Percentiles rank a stretch among this genome's conserved stretches.
These are phyloP conservation scores for Plectrocnemia conspersa DNA, from an alignment of 1,140 invertebrate species.

Conservation along the genomic window DNA sequence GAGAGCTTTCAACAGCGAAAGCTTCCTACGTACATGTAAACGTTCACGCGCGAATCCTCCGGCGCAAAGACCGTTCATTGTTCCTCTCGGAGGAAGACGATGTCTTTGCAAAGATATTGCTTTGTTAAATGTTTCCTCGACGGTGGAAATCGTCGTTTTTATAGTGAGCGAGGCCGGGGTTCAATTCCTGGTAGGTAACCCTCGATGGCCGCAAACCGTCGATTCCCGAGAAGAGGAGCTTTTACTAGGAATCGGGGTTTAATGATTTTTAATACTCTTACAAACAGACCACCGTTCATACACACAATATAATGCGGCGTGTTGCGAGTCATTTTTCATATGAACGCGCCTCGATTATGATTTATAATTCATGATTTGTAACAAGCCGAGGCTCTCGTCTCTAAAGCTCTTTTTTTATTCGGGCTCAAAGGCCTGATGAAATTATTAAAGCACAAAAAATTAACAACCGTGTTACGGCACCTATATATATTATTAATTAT, in stretches of 20 bases:
- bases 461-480: too few relatives aligned
- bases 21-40: too few relatives aligned
- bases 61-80: not conserved
- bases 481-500: too few relatives aligned
- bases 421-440: too few relatives aligned
- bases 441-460: too few relatives aligned
- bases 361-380: too few relatives aligned
- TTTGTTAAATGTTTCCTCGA: conserved; percentile 32
- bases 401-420: too few relatives aligned
- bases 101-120: conserved; percentile 36
- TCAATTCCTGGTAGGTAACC: conserved; percentile 35
- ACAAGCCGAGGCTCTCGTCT: too few relatives aligned
- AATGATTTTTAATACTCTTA: conserved; percentile 33
- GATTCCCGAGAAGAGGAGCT: conserved; percentile 31
- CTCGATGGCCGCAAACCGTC: conserved; percentile 30
- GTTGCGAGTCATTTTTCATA: conserved; percentile 20
- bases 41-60: conserved; percentile 1
- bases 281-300: conserved; percentile 2
- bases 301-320: conserved; percentile 1
- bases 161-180: conserved; percentile 30
- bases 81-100: conserved; percentile 17
- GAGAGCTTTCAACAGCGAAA: too few relatives aligned
- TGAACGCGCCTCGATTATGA: conserved; percentile 13
- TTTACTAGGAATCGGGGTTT: conserved; percentile 35
- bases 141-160: conserved; percentile 35